Conservation (phyloP, 2,113 vertebrate species). For the Rhabdomys dilectus region DNA sequence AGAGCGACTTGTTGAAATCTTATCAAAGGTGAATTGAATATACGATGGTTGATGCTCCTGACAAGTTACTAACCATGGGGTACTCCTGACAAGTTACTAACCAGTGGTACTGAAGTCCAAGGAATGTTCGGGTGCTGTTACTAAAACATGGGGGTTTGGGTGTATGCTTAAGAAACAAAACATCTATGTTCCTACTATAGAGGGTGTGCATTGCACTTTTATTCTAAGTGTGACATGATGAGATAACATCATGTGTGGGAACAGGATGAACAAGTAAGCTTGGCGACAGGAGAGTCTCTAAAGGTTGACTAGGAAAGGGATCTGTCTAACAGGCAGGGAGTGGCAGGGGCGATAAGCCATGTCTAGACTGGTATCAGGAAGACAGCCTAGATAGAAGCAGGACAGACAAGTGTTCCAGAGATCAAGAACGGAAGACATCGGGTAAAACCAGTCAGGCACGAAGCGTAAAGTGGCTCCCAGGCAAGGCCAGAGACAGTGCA, state of each 20-base stretch:
- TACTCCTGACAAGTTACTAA: not conserved
- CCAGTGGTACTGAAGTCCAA: conserved; percentile 2
- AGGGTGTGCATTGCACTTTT: not conserved
- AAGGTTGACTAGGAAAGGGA: not conserved
- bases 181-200: not conserved
- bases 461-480: not conserved
- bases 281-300: not conserved
- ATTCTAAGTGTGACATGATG: not conserved
- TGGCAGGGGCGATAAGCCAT: not conserved
- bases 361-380: not conserved
- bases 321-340: not conserved
- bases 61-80: not conserved
- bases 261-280: not conserved
- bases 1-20: not conserved
- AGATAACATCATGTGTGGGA: not conserved
- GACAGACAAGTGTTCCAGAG: not conserved
- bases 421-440: not conserved
- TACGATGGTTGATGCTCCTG: not conserved
- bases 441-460: not conserved
- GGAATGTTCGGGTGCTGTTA: not conserved
- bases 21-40: not conserved
- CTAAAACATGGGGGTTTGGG: not conserved
- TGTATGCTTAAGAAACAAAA: not conserved
- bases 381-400: not conserved
- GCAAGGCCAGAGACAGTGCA: not conserved